Evolutionary conservation across 1,140 invertebrate species (phyloP), one percentile per base, ranked within the genome.

Genomic region (Calliphora vicina): DNA sequence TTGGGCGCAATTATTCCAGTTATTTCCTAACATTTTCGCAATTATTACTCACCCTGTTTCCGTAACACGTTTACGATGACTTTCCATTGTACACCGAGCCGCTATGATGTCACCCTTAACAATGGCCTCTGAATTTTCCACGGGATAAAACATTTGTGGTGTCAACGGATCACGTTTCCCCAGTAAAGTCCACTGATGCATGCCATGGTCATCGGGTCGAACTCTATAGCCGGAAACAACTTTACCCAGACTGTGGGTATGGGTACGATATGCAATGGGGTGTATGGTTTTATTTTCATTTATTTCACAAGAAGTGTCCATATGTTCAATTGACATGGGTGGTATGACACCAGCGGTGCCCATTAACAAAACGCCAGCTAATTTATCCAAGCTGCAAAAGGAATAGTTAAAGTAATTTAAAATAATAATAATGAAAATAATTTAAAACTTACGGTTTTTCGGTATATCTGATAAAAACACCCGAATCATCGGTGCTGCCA

Each of bases 141-240:
- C 93, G 9, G 96, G 96, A 91, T 99, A 99, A 92, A 99, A 99
- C 95, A 99, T 99, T 91, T 99, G 95, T 1, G 98, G 97, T 82
- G 95, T 94, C 84, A 98, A 93, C 5, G 98, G 98, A 92, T 99
- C 93, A 83, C 96, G 94, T 91, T 98, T 97, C 5, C 98, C 98
- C 42, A 99, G 92, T 74, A 98, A 90, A 17, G 93, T 93, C 97
- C 97, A 98, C 50, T 94, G 87, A 81, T 94, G 92, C 80, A 93
- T 91, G 0, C 93, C 93, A 74, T 91, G 91, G 10, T 91, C 87
- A 29, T 93, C 90, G n/a, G 91, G 90, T 15, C 93, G 92, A 0
- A 98, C 94, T 82, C 94, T 93, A 91, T 97, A 99, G 1, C 97
- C 98, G 0, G 96, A 93, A 0, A 99, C 98, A 4, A 97, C 95